Percentiles rank a stretch among this genome's conserved stretches.
phyloP scores from a whole-genome alignment of 2,797 vertebrate genomes.

The Pseudocheirus occidentalis region DNA sequence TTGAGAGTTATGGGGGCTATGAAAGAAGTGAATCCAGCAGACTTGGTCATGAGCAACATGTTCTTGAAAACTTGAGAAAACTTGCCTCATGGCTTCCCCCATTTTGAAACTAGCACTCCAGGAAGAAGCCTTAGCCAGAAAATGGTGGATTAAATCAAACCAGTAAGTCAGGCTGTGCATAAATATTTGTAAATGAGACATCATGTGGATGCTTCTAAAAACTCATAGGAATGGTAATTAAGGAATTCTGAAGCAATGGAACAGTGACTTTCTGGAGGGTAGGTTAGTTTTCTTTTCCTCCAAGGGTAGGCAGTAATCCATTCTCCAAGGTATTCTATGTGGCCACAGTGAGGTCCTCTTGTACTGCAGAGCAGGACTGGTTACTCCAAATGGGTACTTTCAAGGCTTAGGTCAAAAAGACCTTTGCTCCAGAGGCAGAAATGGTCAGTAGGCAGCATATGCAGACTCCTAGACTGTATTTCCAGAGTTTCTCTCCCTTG shows the following conservation, averaged over 20 bases:
- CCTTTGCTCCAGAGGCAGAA: background rate
- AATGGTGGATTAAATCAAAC: background rate
- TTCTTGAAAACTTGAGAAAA: background rate
- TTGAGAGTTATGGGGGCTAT: background rate
- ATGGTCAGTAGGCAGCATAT: background rate
- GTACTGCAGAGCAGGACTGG: background rate
- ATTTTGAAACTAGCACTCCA: background rate
- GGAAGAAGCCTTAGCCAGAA: background rate
- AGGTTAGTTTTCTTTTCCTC: background rate
- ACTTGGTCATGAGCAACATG: background rate
- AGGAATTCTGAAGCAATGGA: background rate
- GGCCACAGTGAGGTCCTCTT: background rate
- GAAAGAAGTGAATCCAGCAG: background rate
- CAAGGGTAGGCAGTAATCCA: background rate
- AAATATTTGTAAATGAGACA: background rate
- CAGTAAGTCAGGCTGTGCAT: background rate
- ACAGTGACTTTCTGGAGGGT: background rate
- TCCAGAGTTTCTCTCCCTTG: background rate
- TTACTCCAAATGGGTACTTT: background rate
- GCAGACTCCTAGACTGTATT: background rate
- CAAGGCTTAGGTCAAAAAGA: too few relatives aligned
- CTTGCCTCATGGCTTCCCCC: background rate
- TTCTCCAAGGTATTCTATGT: background rate
- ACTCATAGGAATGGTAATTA: background rate
- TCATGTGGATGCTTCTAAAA: background rate